Base-by-base conservation (phyloP, 2,113 vertebrate genomes). In the Lucifuga dentata region DNA sequence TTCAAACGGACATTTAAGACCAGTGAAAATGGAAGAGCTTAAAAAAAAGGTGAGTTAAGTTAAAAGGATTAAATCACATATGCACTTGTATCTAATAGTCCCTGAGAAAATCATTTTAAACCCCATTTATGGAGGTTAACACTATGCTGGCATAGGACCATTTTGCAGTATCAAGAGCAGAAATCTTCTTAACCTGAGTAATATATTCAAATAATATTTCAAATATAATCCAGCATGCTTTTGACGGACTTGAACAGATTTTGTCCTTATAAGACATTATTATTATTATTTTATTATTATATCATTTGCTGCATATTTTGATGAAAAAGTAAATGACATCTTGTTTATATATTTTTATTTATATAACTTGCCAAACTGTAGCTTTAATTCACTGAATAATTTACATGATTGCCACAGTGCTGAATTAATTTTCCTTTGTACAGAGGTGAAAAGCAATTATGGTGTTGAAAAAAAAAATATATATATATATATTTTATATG, bases 41-140 rank as follows among this genome's bases (percentile, higher is more conserved):
- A 76, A 33, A 77, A 83, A 81, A 59, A 84, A 29, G 3, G 26
- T 29, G 26, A 5, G n/a, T n/a, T n/a, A n/a, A n/a, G n/a, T n/a
- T n/a, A n/a, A n/a, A 79, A 76, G 51, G 49, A 74, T 84, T 58
- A 72, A 83, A 84, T 74, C 62, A 63, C 68, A 71, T 53, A 41
- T 56, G 58, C 64, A 69, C 68, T 83, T 68, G 59, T 59, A 43
- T 69, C 60, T 78, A 81, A 84, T 76, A 76, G 78, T 55, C 73
- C 68, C 51, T 45, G 57, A 76, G 71, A 80, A 75, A 78, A 82
- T 78, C 50, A 59, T 59, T 72, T 75, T 78, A 46, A 79, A 70
- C 61, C 53, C 53, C 71, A 41, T 86, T 85, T 71, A 72, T 79
- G 52, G 40, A 46, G 55, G 19, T 72, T 52, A 43, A 36, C 39